These are phyloP conservation scores for Clarias fuscus DNA, from an alignment of 2,797 vertebrate species.

Conservation along the genomic window DNA sequence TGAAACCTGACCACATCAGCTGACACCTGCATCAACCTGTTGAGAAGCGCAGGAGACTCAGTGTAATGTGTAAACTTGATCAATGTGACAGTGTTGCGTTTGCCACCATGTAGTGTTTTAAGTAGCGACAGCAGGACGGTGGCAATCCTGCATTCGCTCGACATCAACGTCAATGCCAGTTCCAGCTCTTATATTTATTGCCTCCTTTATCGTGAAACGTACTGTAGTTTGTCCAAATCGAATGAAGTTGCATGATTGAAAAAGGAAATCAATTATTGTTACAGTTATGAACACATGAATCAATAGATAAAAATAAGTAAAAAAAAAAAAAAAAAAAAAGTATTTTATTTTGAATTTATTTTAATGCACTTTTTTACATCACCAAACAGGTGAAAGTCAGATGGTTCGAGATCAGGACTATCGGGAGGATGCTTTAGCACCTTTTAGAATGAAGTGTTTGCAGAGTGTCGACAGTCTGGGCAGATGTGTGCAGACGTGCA, in stretches of 20 bases:
- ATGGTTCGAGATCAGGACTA: too few relatives aligned
- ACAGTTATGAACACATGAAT: background rate
- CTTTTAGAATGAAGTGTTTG: too few relatives aligned
- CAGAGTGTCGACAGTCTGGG: too few relatives aligned
- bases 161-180: background rate
- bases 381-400: too few relatives aligned
- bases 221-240: background rate
- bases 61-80: slow-evolving; percentile 1
- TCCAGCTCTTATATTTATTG: too few relatives aligned
- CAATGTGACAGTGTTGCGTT: background rate
- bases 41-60: background rate
- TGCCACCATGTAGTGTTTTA: background rate
- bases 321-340: background rate
- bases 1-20: background rate
- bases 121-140: background rate
- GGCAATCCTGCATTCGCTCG: background rate
- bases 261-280: background rate
- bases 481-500: too few relatives aligned
- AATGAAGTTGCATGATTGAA: too few relatives aligned
- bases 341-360: too few relatives aligned
- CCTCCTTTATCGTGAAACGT: background rate
- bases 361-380: too few relatives aligned
- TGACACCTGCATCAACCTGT: background rate
- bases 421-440: too few relatives aligned
- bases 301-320: too few relatives aligned